Percentiles rank a stretch among this genome's conserved stretches.
These are phyloP conservation scores for Chrysotoxum bicinctum DNA, from an alignment of 2,888 invertebrate species.

Conservation along the genomic window DNA sequence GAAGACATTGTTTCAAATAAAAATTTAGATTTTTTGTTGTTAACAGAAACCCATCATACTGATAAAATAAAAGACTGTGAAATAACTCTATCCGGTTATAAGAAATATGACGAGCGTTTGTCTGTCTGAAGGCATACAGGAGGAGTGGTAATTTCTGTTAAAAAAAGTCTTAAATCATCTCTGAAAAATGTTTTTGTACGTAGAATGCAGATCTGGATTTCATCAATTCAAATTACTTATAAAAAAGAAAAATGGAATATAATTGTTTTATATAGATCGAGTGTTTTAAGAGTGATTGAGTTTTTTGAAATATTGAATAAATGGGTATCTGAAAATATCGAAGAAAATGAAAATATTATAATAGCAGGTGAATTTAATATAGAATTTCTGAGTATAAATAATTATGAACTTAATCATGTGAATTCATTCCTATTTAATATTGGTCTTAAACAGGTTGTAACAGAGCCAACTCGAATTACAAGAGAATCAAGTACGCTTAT, in stretches of 20 bases:
- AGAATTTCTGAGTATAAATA: not conserved
- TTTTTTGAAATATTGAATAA: not conserved
- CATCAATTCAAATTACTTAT: too few species aligned
- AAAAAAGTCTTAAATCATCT: not conserved
- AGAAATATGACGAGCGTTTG: not conserved
- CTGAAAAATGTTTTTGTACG: not conserved
- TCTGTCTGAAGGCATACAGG: not conserved
- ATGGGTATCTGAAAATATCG: not conserved
- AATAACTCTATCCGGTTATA: too few species aligned
- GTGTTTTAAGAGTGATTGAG: not conserved
- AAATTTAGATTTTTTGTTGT: too few species aligned
- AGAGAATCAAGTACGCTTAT: too few species aligned
- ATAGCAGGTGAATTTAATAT: conserved; percentile 9
- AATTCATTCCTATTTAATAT: not conserved
- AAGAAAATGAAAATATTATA: not conserved
- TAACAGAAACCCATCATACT: too few species aligned
- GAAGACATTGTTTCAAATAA: too few species aligned
- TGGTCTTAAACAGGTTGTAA: not conserved
- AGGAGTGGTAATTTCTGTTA: not conserved
- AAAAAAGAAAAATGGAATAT: too few species aligned
- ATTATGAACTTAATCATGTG: not conserved
- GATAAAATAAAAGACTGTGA: too few species aligned
- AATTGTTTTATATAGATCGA: too few species aligned
- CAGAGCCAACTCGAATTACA: not conserved
- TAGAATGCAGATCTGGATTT: not conserved